phyloP scores from a whole-genome alignment of 2,888 invertebrate genomes.

The Subacronicta megacephala region DNA sequence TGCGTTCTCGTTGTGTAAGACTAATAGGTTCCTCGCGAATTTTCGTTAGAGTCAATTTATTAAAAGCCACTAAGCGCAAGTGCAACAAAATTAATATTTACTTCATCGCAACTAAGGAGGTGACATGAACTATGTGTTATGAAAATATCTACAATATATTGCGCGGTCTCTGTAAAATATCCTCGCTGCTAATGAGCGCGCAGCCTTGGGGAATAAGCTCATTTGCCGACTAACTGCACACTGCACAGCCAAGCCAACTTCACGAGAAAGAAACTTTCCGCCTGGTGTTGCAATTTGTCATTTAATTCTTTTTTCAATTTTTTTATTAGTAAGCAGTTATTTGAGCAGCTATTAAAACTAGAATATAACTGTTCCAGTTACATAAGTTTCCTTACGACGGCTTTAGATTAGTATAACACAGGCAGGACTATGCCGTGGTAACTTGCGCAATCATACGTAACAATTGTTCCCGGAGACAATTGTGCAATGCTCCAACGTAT shows the following conservation, averaged over 20 bases:
- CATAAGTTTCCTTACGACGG: neutral
- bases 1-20: conserved; percentile 32
- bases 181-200: conserved; percentile 75
- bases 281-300: conserved; percentile 75
- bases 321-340: conserved; percentile 62
- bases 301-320: conserved; percentile 68
- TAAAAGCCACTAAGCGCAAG: conserved; percentile 31
- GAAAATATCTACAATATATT: conserved; percentile 64
- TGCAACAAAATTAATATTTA: conserved; percentile 50
- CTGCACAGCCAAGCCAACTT: conserved; percentile 71
- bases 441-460: conserved; percentile 43
- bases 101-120: conserved; percentile 37
- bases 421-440: conserved; percentile 11
- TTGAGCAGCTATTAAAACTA: conserved; percentile 15
- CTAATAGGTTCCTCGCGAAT: conserved; percentile 31
- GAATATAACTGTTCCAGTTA: neutral
- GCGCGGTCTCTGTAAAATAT: conserved; percentile 65
- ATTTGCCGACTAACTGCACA: conserved; percentile 78
- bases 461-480: conserved; percentile 55
- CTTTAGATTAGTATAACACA: conserved; percentile 2
- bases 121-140: conserved; percentile 51
- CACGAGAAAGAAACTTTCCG: conserved; percentile 71
- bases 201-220: conserved; percentile 80
- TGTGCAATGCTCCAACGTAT: conserved; percentile 58
- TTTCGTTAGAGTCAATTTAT: conserved; percentile 37